A percentile compares a stretch with the other conserved stretches of the same genome.
phyloP scores from a whole-genome alignment of 1,140 invertebrate genomes.

The Bombus confusus region DNA sequence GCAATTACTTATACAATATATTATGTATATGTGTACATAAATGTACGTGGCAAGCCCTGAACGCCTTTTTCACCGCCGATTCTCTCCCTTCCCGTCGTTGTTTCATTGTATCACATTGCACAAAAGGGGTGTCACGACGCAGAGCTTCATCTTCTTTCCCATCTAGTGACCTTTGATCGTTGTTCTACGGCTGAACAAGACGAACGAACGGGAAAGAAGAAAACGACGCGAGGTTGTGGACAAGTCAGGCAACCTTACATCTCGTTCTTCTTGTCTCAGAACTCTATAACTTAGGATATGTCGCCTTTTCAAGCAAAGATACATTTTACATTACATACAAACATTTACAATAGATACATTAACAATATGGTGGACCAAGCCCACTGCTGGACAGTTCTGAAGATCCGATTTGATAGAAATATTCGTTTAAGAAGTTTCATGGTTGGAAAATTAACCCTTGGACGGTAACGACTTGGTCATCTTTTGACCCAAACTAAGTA shows the following conservation, averaged over 20 bases:
- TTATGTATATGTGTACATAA: conserved; percentile 73
- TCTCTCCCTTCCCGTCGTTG: conserved; percentile 37
- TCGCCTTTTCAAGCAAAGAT: conserved; percentile 78
- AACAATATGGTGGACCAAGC: conserved; percentile 59
- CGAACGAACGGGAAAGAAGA: conserved; percentile 38
- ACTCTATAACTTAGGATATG: conserved; percentile 79
- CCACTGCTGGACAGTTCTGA: conserved; percentile 48
- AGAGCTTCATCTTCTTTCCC: neutral
- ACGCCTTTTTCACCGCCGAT: conserved; percentile 45
- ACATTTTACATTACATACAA: conserved; percentile 82
- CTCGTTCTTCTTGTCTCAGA: conserved; percentile 51
- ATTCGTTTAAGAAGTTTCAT: neutral
- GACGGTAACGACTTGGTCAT: neutral
- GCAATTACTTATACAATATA: conserved; percentile 78
- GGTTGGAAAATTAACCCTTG: neutral
- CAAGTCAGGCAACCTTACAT: conserved; percentile 53
- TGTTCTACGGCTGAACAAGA: neutral
- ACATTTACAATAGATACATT: conserved; percentile 82
- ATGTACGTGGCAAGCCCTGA: conserved; percentile 66
- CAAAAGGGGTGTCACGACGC: neutral
- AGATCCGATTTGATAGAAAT: neutral
- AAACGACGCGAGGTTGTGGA: conserved; percentile 51
- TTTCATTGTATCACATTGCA: neutral
- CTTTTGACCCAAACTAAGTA: neutral
- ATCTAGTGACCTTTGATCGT: neutral